Base-by-base conservation (phyloP, 37 sponge, comb jelly and placozoan species). In the Oscarella lobularis region DNA sequence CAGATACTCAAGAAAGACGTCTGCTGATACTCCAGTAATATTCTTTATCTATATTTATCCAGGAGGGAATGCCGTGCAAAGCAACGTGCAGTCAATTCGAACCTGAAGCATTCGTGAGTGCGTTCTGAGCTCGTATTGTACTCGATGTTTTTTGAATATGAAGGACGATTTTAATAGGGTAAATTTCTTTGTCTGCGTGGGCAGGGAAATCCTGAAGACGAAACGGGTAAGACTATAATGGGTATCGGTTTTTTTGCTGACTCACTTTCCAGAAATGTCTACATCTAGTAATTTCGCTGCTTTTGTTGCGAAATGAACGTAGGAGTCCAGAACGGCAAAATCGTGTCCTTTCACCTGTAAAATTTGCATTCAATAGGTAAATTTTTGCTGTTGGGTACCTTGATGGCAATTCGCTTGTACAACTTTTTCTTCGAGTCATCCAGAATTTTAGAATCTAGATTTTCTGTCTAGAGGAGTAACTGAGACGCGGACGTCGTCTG, bases 131-230 rank as follows among this genome's bases (percentile, higher is more conserved):
- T 89, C 93, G 35, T 87, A 94, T 81, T 94, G 93, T 31, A 85
- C 92, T 33, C 93, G 65, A 66, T 94, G 95, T 67, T 94, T 94
- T 84, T 94, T 94, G 80, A 66, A 90, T 29, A 90, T 90, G 80
- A 84, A 85, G 30, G 95, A 79, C 33, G 95, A 94, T 65, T 94
- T 94, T 30, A 94, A 82, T 31, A 94, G 79, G 32, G 92, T 88
- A 81, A 81, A 88, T 55, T 92, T 92, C 75, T 88, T 80, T n/a
- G 85, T 41, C 2, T 66, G 38, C n/a, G 78, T 85, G 0, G 90
- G 90, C 39, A 88, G 84, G 9, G 83, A 83, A n/a, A 85, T 74
- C 38, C 86, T 89, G 27, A 70, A 14, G 27, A 70, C 14, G 9
- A 70, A 20, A n/a, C 14, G 14, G 35, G 27, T 14, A n/a, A 20